Evolutionary conservation across 1,140 invertebrate genomes (phyloP), one percentile per base, ranked within the genome.

Genomic region (Macrobrachium nipponense): DNA sequence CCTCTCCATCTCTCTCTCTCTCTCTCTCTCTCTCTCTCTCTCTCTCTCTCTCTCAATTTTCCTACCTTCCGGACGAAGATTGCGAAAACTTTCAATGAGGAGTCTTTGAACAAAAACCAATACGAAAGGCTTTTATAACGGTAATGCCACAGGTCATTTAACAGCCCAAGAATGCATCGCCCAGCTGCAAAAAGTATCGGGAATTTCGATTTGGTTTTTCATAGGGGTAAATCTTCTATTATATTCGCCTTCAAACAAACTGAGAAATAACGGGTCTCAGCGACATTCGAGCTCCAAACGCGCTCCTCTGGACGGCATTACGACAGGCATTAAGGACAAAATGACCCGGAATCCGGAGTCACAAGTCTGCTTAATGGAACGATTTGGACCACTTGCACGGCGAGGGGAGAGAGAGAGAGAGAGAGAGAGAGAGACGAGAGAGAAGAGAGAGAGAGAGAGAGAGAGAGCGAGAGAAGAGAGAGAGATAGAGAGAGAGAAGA

Each of bases 321-420:
- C 86, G 86, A 87, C 81, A 82, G 86, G 86, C 86, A 87, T 87
- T 87, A 87, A 87, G 86, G 77, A 82, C 86, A 82, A 87, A 87
- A 87, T 87, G 86, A 87, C 86, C 86, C 86, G 86, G 86, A 87
- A 87, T 87, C 81, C 86, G 75, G 81, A 87, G 86, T 82, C 86
- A 81, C 86, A 87, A 87, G 86, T 87, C 86, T 82, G 80, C 86
- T 82, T 87, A 87, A 87, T 87, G 83, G 84, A 84, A 84, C 82
- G 82, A 84, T 84, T 84, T 84, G 82, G 82, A 84, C 82, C 82
- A 84, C 82, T 84, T 84, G 82, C 82, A 84, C 82, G 77, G 70
- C 66, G 84, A 80, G 83, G 76, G 76, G 83, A 11, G 76, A 72
- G 82, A 66, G 82, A 68, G 83, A 59, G 20, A 43, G 58, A 51